A percentile compares a stretch with the other conserved stretches of the same genome.
phyloP scores from a whole-genome alignment of 1,140 invertebrate genomes.

The Drosophila pandora region DNA sequence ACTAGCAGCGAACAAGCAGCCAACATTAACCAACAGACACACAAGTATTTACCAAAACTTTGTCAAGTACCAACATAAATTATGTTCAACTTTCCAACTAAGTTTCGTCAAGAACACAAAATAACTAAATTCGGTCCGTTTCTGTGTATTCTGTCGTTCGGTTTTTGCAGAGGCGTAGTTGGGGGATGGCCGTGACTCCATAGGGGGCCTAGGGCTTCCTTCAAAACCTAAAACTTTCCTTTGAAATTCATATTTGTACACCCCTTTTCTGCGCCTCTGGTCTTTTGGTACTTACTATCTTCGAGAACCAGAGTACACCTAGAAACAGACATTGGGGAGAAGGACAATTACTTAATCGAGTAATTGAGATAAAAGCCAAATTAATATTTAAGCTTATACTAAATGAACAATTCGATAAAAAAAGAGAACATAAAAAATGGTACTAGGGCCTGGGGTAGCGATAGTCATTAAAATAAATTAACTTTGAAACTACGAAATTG shows the following conservation, averaged over 20 bases:
- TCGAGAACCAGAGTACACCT: slow-evolving; percentile 20
- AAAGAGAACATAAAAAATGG: slow-evolving; percentile 40
- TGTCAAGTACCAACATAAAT: slow-evolving; percentile 23
- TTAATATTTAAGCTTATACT: slow-evolving; percentile 70
- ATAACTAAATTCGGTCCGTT: slow-evolving; percentile 22
- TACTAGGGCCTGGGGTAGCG: slow-evolving; percentile 76
- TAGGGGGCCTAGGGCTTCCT: too few relatives aligned
- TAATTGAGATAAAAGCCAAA: slow-evolving; percentile 70
- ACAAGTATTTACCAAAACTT: slow-evolving; percentile 41
- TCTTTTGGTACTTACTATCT: slow-evolving; percentile 46
- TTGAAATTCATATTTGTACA: too few relatives aligned
- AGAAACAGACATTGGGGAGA: slow-evolving; percentile 5
- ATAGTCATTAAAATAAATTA: slow-evolving; percentile 52
- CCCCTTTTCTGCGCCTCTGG: background rate
- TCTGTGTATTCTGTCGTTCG: slow-evolving; percentile 36
- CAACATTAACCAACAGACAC: slow-evolving; percentile 10
- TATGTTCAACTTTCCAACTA: slow-evolving; percentile 34
- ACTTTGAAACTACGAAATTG: slow-evolving; percentile 50
- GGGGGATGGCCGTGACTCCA: too few relatives aligned
- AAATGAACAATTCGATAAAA: slow-evolving; percentile 26
- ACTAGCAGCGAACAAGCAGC: slow-evolving; percentile 28
- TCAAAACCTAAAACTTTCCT: too few relatives aligned
- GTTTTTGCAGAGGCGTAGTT: too few relatives aligned
- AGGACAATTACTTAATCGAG: slow-evolving; percentile 32
- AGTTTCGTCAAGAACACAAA: slow-evolving; percentile 14